phyloP scores from a whole-genome alignment of 2,113 vertebrate species.

The Psilopogon haemacephalus region DNA sequence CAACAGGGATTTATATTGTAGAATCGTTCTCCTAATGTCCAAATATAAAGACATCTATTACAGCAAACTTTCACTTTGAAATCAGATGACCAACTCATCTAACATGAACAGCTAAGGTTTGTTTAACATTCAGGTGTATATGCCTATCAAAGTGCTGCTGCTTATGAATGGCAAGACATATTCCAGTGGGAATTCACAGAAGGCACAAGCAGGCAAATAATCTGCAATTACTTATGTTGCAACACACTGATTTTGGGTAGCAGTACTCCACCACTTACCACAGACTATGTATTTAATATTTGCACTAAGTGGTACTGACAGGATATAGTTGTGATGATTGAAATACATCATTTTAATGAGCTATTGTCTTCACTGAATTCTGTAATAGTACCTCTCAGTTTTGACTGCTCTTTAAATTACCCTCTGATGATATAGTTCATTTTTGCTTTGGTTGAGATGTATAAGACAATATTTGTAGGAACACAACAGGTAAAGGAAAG shows the following conservation, averaged over 20 bases:
- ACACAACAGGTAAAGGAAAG: neutral
- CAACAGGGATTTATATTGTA: neutral
- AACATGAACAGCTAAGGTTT: conserved; percentile 7
- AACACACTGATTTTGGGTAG: neutral
- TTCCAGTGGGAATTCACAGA: neutral
- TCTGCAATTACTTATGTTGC: neutral
- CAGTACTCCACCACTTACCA: neutral
- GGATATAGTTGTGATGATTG: conserved; percentile 2
- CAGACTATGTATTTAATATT: neutral
- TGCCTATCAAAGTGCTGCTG: neutral
- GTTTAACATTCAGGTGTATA: neutral
- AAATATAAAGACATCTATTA: neutral
- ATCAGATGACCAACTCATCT: conserved; percentile 22
- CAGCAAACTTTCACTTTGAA: neutral
- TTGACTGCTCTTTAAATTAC: neutral
- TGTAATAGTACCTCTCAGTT: neutral
- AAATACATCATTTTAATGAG: conserved; percentile 61
- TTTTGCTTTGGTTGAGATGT: neutral
- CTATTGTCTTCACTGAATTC: conserved; percentile 38
- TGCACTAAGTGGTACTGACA: neutral
- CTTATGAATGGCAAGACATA: neutral
- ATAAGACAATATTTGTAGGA: neutral
- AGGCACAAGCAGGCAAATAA: neutral
- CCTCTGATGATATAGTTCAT: neutral
- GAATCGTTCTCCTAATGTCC: too few relatives aligned